Evolutionary conservation across 2,797 vertebrate species (phyloP).

Genomic region (Otolemur crassicaudatus): DNA sequence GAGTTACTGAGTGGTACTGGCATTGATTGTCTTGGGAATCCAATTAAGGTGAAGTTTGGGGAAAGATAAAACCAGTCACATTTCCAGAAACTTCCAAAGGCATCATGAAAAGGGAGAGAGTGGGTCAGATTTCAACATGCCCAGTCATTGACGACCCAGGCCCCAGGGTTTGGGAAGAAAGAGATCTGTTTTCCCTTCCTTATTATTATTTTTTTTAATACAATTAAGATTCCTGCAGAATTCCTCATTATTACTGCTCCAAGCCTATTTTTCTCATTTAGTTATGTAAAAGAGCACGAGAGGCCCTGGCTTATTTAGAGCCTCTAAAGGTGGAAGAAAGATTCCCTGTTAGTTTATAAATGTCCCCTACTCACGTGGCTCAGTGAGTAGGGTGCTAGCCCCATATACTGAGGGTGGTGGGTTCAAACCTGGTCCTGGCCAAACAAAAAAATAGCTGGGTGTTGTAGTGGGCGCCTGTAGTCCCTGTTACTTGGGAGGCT

Average conservation of each 20-base stretch:
- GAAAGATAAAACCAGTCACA: background rate
- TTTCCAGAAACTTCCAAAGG: background rate
- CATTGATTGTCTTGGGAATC: fast-evolving
- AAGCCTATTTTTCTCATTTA: background rate
- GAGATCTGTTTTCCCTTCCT: background rate
- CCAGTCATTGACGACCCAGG: background rate
- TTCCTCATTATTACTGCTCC: background rate
- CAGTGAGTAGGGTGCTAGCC: too few relatives aligned
- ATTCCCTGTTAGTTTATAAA: fast-evolving
- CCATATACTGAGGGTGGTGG: too few relatives aligned
- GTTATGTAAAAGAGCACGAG: background rate
- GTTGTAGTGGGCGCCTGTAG: too few relatives aligned
- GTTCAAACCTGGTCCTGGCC: too few relatives aligned
- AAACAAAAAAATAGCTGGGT: too few relatives aligned
- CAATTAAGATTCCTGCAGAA: background rate
- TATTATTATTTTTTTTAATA: too few relatives aligned
- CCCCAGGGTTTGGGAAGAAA: background rate
- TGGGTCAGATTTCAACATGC: too few relatives aligned
- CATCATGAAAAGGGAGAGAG: background rate
- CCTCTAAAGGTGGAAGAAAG: fast-evolving
- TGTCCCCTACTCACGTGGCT: too few relatives aligned
- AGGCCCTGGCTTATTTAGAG: background rate
- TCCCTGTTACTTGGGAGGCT: too few relatives aligned
- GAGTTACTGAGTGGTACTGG: background rate
- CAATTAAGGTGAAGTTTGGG: too few relatives aligned